Evolutionary conservation across 2,113 vertebrate species (phyloP).

Genomic region (Coptodon bakossiorum): DNA sequence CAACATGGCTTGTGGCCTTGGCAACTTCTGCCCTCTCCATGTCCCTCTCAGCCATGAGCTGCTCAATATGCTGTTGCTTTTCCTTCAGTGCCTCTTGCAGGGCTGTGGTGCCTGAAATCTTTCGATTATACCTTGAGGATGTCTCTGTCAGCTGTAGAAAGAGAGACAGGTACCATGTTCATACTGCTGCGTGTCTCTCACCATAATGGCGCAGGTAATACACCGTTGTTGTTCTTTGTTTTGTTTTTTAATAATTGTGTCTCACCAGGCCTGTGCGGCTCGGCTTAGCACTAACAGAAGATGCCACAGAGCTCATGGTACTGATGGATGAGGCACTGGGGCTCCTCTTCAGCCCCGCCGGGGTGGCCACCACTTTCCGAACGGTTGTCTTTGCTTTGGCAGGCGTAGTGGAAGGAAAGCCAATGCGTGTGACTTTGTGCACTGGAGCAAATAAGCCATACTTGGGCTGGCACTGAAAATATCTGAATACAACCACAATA

Average conservation of each 20-base stretch:
- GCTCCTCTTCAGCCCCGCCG: conserved; percentile 84
- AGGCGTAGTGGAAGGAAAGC: conserved; percentile 94
- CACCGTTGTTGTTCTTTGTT: neutral
- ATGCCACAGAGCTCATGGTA: conserved; percentile 93
- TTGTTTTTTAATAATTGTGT: neutral
- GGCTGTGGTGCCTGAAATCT: conserved; percentile 96
- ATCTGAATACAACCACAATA: conserved; percentile 67
- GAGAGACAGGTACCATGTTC: neutral
- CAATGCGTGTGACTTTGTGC: conserved; percentile 96
- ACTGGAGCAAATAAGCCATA: conserved; percentile 97
- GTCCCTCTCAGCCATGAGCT: conserved; percentile 94
- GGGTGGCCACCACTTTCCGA: conserved; percentile 78
- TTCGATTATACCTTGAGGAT: conserved; percentile 90
- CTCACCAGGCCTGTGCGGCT: conserved; percentile 95
- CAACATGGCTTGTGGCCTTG: conserved; percentile 91
- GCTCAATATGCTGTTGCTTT: conserved; percentile 98
- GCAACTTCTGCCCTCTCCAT: conserved; percentile 94
- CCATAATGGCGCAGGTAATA: neutral
- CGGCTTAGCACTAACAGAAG: conserved; percentile 93
- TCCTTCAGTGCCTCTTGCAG: conserved; percentile 97
- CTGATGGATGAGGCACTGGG: conserved; percentile 94
- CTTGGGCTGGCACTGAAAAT: conserved; percentile 96
- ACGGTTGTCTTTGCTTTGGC: conserved; percentile 88
- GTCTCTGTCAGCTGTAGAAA: conserved; percentile 90
- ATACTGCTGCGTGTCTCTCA: neutral